Percentiles rank a stretch among this genome's conserved stretches.
Conservation (phyloP, 1,140 invertebrate species). For the Procambarus virginalis region DNA sequence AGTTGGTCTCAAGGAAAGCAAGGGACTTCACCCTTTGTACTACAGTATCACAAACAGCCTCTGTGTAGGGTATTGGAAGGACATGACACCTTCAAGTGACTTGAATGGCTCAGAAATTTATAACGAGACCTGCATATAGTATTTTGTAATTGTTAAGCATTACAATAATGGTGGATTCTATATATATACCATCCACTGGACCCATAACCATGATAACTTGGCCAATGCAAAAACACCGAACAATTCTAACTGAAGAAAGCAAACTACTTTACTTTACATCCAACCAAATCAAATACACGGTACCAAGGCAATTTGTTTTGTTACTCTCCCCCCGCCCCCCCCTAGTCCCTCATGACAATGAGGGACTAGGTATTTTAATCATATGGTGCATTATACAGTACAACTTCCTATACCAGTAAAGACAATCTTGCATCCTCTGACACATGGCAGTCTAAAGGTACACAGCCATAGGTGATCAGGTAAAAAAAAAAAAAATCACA, state of each 20-base stretch:
- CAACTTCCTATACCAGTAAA: background rate
- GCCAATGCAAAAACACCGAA: background rate
- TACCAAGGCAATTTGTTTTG: too few species aligned
- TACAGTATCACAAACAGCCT: conserved; percentile 2
- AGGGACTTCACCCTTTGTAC: background rate
- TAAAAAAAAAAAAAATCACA: too few species aligned
- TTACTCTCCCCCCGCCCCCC: too few species aligned
- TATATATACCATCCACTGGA: too few species aligned
- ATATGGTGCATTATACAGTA: background rate
- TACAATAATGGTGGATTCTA: background rate
- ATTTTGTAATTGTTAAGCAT: background rate
- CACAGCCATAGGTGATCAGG: background rate
- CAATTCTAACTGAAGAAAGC: background rate
- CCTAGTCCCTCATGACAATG: too few species aligned
- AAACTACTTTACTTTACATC: background rate
- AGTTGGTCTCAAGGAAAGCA: background rate
- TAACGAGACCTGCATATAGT: background rate
- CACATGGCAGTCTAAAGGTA: background rate
- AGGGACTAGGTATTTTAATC: background rate
- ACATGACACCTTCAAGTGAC: background rate
- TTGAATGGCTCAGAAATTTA: background rate
- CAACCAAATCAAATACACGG: too few species aligned
- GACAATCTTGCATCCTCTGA: background rate
- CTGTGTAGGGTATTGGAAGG: background rate
- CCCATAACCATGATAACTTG: background rate